Base-by-base conservation (phyloP, 2,797 vertebrate species). In the Enteromius paludinosus region DNA sequence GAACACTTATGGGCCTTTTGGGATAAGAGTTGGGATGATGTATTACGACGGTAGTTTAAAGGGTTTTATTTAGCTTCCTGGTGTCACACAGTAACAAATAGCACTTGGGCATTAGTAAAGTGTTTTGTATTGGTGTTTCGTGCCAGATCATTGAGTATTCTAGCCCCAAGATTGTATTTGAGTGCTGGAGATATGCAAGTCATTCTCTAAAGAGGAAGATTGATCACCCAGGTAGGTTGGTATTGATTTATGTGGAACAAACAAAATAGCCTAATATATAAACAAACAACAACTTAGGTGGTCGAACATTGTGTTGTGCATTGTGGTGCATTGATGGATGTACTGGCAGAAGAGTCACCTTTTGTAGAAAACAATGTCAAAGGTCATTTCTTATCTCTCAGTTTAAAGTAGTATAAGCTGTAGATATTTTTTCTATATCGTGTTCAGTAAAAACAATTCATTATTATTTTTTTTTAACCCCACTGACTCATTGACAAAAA, bases 241-340 rank as follows among this genome's bases (percentile, higher is more conserved):
- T 49, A 84, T 35, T 72, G 79, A 82, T 86, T 84, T 82, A 86
- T 74, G 64, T 38, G 54, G 30, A 33, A 43, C 52, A 66, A 52
- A 33, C 56, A 62, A 85, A 85, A 74, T 56, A 23, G 33, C 49
- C 15, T 25, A 76, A 59, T 54, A 30, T 43, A 20, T 66, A 56
- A 81, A 62, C 71, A 83, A 47, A 72, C 28, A 84, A 20, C 25
- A 25, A 0, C 59, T 33, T n/a, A 23, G 17, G 47, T 54, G 18
- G 49, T 11, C 59, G 5, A 52, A 33, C 5, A 20, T 38, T 62
- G 52, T 52, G n/a, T 30, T 76, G 30, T 6, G 9, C 35, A 38
- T 20, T 78, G 59, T 59, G 28, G 9, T 18, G 69, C 23, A 79
- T 70, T 76, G 38, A 62, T 25, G 15, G 15, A 4, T 54, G 23